Percentiles rank a stretch among this genome's conserved stretches.
phyloP scores from a whole-genome alignment of 2,113 vertebrate genomes.

The Mystacornis crossleyi region DNA sequence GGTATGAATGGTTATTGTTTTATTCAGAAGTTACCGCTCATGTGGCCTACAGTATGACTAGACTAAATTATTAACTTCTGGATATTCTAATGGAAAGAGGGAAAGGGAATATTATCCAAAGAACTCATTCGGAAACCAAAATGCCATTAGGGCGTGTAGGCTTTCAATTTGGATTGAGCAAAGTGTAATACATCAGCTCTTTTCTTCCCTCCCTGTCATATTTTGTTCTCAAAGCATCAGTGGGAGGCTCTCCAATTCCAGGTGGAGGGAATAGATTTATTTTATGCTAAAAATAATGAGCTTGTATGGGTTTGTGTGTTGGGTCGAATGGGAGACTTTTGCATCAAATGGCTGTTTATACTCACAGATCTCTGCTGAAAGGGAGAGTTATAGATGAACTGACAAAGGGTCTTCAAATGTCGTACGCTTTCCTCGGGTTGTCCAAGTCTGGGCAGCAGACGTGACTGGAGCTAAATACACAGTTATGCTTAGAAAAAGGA shows the following conservation, averaged over 20 bases:
- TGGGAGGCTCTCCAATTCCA: background rate
- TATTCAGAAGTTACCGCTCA: constrained; percentile 53
- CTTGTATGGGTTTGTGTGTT: background rate
- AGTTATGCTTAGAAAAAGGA: background rate
- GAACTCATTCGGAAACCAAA: constrained; percentile 23
- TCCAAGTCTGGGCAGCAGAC: background rate
- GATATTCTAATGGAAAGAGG: background rate
- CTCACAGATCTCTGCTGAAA: background rate
- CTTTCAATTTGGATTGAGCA: constrained; percentile 2
- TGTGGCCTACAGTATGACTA: background rate
- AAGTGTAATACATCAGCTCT: constrained; percentile 32
- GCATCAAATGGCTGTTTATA: background rate
- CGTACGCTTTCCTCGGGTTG: background rate
- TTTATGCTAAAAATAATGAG: background rate
- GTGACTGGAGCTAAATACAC: background rate
- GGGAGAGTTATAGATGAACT: background rate
- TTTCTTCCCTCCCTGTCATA: constrained; percentile 15
- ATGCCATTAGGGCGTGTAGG: background rate
- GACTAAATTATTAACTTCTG: constrained; percentile 59
- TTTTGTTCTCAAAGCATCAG: constrained; percentile 16
- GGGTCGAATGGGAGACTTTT: background rate
- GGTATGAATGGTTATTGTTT: constrained; percentile 41
- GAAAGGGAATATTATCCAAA: constrained; percentile 30
- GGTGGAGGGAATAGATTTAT: constrained; percentile 14
- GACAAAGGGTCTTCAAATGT: background rate